These are phyloP conservation scores for Muscidifurax raptorellus DNA, from an alignment of 1,140 invertebrate species.

Conservation along the genomic window DNA sequence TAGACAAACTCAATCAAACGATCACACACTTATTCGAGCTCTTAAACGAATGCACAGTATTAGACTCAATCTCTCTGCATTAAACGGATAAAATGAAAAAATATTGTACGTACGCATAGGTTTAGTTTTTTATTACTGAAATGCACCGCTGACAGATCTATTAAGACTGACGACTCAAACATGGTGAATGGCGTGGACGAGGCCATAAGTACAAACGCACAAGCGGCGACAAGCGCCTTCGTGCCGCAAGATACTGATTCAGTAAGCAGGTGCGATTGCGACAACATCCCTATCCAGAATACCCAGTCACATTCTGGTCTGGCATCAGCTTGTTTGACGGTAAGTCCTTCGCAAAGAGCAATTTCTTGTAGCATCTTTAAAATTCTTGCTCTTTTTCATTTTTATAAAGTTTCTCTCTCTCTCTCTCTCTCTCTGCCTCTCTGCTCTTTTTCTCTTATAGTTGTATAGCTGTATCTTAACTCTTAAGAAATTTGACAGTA, in stretches of 20 bases:
- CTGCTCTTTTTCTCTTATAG: background rate
- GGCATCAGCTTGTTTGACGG: conserved; percentile 69
- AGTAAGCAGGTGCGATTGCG: conserved; percentile 72
- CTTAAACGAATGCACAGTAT: conserved; percentile 4
- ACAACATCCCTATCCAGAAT: conserved; percentile 70
- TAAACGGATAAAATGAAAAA: conserved; percentile 20
- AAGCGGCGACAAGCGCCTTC: conserved; percentile 51
- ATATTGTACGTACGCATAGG: conserved; percentile 54
- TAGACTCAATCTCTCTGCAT: no score
- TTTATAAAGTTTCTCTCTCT: conserved; percentile 17
- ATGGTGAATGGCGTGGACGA: conserved; percentile 73
- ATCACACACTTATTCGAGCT: conserved; percentile 50
- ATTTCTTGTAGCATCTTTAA: background rate
- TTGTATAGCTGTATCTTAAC: background rate
- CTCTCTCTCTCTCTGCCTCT: background rate
- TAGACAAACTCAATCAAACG: no score
- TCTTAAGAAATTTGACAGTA: conserved; percentile 47
- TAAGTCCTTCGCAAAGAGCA: conserved; percentile 61
- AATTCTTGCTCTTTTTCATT: background rate
- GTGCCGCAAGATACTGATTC: conserved; percentile 66
- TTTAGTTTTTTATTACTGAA: conserved; percentile 68
- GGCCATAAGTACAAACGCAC: conserved; percentile 71
- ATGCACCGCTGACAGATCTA: conserved; percentile 73
- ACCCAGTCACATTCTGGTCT: conserved; percentile 70
- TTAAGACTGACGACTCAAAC: conserved; percentile 75